Base-by-base conservation (phyloP, 2,113 vertebrate species). In the Chaenocephalus aceratus region DNA sequence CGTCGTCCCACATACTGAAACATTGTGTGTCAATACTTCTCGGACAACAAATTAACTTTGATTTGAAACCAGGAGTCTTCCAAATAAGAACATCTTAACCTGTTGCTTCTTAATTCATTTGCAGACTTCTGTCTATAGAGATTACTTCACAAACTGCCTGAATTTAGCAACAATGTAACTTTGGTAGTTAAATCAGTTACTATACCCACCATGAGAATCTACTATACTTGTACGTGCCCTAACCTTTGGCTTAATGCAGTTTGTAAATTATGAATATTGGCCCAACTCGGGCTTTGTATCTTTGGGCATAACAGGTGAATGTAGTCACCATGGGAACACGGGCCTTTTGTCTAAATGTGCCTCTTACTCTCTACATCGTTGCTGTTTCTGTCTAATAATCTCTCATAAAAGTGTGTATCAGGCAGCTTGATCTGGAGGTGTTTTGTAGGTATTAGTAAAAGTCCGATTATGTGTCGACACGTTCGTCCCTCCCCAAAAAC, bases 401-500 rank as follows among this genome's bases (percentile, higher is more conserved):
- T 64, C 15, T 66, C 15, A 51, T 63, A 30, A 65, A 73, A 72
- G 21, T 69, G 63, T 61, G 57, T 62, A 15, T 67, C 30, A 49
- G 45, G 65, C 36, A n/a, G 15, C 61, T 10, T 72, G 57, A 71
- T 85, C 48, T 53, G 30, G 34, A 65, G 49, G 23, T 57, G 65
- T 54, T 46, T 13, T 26, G 34, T 30, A 48, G 63, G 53, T 84
- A 72, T 72, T 58, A 11, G 53, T 51, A 68, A 78, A 75, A 18
- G 70, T 77, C 63, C 73, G 67, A 79, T 86, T 76, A 75, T 45
- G 56, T 72, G 48, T 3, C 6, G 30, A 69, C 67, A 48, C n/a
- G 12, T 36, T 63, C 72, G 69, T 71, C 71, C 70, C 73, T 70
- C 64, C 77, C 64, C 80, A 59, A 72, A 88, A 90, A 96, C 96